These are phyloP conservation scores for Drosophila yooni DNA, from an alignment of 2,888 invertebrate genomes.

Conservation along the genomic window DNA sequence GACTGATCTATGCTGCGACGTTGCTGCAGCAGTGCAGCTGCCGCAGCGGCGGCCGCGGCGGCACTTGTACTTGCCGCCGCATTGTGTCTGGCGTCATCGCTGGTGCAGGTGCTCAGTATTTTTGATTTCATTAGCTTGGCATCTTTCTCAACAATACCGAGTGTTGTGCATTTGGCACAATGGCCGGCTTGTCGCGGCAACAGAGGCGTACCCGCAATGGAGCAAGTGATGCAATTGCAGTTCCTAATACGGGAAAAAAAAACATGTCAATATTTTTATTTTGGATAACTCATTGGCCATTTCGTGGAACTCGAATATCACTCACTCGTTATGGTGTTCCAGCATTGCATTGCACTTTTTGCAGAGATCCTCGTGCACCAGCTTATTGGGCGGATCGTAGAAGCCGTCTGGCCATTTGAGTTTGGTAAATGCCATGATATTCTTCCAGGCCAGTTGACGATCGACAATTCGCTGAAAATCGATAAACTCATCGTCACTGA, in stretches of 20 bases:
- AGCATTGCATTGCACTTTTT: conserved; percentile 82
- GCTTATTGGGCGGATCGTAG: conserved; percentile 81
- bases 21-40: conserved; percentile 41
- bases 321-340: conserved; percentile 84
- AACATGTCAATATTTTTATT: neutral
- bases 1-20: conserved; percentile 50
- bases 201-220: conserved; percentile 83
- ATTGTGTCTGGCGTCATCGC: conserved; percentile 80
- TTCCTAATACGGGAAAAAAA: conserved; percentile 61
- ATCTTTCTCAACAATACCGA: conserved; percentile 83
- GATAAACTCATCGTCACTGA: conserved; percentile 82
- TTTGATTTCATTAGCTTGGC: conserved; percentile 83
- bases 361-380: conserved; percentile 82
- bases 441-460: conserved; percentile 84
- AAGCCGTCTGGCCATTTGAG: conserved; percentile 82
- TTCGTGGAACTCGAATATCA: neutral
- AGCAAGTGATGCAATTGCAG: conserved; percentile 84
- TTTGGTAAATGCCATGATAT: conserved; percentile 83
- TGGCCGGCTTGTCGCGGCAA: conserved; percentile 66
- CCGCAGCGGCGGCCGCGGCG: conserved; percentile 33
- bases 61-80: conserved; percentile 59
- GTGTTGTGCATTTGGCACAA: conserved; percentile 83
- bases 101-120: conserved; percentile 83
- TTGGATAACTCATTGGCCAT: neutral
- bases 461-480: conserved; percentile 83